A percentile compares a stretch with the other conserved stretches of the same genome.
phyloP scores from a whole-genome alignment of 2,888 invertebrate species.

The Pecten maximus region DNA sequence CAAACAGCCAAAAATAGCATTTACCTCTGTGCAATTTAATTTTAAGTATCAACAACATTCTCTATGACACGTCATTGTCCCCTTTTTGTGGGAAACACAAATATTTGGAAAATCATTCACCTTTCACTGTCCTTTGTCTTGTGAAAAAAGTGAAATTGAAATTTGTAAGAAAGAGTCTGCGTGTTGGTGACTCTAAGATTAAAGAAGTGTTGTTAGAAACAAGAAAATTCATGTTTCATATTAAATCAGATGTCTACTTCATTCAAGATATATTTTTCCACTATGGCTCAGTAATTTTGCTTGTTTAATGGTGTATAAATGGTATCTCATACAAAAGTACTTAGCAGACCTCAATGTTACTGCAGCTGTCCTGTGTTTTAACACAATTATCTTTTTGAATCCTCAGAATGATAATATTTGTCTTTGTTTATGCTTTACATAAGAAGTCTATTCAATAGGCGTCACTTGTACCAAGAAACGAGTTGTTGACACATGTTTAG shows the following conservation, averaged over 20 bases:
- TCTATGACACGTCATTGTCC: not conserved
- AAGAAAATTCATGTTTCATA: not conserved
- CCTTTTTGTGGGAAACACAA: not conserved
- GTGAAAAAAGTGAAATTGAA: not conserved
- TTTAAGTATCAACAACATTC: not conserved
- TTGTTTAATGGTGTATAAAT: not conserved
- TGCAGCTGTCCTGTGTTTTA: not conserved
- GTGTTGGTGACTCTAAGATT: not conserved
- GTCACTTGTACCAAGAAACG: not conserved
- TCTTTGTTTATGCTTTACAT: not conserved
- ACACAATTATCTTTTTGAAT: not conserved
- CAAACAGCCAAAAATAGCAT: too few relatives aligned
- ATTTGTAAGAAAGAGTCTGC: not conserved
- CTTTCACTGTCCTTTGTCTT: not conserved
- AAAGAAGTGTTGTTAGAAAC: not conserved
- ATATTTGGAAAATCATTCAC: not conserved
- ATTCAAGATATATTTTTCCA: not conserved
- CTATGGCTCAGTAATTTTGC: not conserved
- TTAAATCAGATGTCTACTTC: not conserved
- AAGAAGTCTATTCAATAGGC: not conserved
- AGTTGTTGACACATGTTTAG: not conserved
- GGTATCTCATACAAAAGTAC: not conserved
- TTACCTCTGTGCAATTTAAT: too few relatives aligned
- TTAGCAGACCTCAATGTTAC: not conserved
- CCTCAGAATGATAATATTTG: not conserved